Evolutionary conservation across 1,140 invertebrate genomes (phyloP), one percentile per base, ranked within the genome.

Genomic region (Drepana arcuata): DNA sequence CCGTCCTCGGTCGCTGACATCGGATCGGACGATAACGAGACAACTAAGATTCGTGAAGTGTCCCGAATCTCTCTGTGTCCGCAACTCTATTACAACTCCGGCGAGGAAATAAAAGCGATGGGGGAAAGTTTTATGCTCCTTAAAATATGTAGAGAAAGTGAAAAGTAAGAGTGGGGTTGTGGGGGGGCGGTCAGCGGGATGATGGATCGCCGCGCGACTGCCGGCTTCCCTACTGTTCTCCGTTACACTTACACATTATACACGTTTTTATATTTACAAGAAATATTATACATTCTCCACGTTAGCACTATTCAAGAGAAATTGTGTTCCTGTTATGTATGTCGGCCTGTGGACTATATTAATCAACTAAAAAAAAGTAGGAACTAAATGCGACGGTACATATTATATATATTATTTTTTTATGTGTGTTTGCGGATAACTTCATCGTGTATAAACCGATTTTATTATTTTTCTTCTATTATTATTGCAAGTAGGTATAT

Each of bases 121-220:
- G 45, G 58, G 54, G 60, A 81, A 81, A 71, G 67, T 78, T 81
- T 77, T 69, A 72, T 67, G 74, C 68, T 74, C 61, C 68, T 81
- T 79, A 79, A 81, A 81, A 79, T 81, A 81, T 81, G 77, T 81
- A 81, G 77, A 79, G 77, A 81, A 78, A 81, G 77, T 81, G 77
- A 81, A 81, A 81, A 79, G 72, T 81, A 79, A 75, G 77, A 67
- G 56, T 56, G 62, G 56, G 56, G 50, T 45, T 51, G 39, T 13
- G 40, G 48, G 59, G 59, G 57, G 50, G 65, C 70, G 73, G 71
- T 77, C 73, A 73, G 69, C 51, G 60, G 75, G 63, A 81, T 81
- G 77, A 81, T 81, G 73, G 73, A 81, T 81, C 77, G 74, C 77
- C 70, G 60, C 47, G 32, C 50, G 36, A 40, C 50, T 51, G 64